Conservation (phyloP, 2,113 vertebrate genomes). For the Eurystomus gularis region DNA sequence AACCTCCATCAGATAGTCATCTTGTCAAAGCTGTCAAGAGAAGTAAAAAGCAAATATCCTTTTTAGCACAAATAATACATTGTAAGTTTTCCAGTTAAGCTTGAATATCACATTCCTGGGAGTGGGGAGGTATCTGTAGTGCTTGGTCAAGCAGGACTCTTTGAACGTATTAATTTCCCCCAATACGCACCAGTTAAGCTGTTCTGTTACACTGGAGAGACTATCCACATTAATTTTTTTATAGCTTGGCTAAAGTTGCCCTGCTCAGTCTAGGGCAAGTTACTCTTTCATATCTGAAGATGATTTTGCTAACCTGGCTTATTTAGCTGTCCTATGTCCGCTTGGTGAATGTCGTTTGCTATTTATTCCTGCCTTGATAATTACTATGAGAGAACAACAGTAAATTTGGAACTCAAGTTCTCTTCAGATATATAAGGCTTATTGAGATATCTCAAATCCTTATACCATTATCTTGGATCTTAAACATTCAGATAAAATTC, state of each 20-base stretch:
- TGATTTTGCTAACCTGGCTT: neutral
- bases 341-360: neutral
- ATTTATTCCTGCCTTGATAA: neutral
- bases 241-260: neutral
- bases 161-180: neutral
- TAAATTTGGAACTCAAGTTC: neutral
- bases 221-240: neutral
- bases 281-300: neutral
- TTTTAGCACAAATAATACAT: conserved; percentile 2
- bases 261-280: neutral
- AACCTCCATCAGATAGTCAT: neutral
- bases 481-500: neutral
- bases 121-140: neutral
- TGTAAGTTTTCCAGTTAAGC: neutral
- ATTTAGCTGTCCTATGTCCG: neutral
- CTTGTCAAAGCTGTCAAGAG: conserved; percentile 21
- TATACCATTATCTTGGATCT: neutral
- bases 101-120: neutral
- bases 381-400: neutral
- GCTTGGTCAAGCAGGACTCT: neutral
- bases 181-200: neutral
- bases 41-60: neutral
- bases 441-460: neutral
- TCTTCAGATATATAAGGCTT: neutral
- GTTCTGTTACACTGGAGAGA: neutral